Evolutionary conservation across 64 coral and sea anemone genomes (phyloP).

Genomic region (Montipora capricornis): DNA sequence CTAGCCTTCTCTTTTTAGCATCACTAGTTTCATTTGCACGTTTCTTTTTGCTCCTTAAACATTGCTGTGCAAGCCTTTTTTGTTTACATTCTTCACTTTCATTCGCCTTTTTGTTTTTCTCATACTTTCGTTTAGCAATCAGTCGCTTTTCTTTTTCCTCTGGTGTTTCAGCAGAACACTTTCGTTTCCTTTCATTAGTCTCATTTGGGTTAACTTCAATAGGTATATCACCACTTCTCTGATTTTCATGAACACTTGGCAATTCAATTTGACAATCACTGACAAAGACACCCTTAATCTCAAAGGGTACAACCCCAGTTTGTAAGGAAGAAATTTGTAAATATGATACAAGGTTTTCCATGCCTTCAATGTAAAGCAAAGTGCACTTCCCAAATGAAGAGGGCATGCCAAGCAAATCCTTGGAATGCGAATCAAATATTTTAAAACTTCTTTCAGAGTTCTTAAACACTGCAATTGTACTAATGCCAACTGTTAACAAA

Average conservation of each 20-base stretch:
- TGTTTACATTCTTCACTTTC: not conserved
- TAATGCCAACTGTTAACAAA: constrained; percentile 1
- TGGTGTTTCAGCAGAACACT: not conserved
- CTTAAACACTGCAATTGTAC: not conserved
- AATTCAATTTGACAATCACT: not conserved
- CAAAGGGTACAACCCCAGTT: constrained; percentile 15
- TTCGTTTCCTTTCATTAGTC: not conserved
- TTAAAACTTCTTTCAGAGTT: not conserved
- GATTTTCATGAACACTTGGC: not conserved
- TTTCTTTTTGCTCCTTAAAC: not conserved
- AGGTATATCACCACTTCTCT: not conserved
- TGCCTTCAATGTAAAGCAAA: constrained; percentile 5
- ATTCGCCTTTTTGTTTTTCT: not conserved
- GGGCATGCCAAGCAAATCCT: constrained; percentile 6
- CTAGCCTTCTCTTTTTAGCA: not conserved
- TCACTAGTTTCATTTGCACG: not conserved
- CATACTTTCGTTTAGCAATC: not conserved
- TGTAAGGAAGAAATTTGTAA: not conserved
- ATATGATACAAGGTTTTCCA: constrained; percentile 20
- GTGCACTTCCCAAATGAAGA: constrained; percentile 1
- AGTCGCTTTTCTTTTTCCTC: not conserved
- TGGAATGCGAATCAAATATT: constrained; percentile 3
- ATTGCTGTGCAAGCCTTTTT: not conserved
- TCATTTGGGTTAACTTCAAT: not conserved
- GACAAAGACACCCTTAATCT: not conserved